Evolutionary conservation across 2,797 vertebrate species (phyloP).

Genomic region (Tamandua tetradactyla): DNA sequence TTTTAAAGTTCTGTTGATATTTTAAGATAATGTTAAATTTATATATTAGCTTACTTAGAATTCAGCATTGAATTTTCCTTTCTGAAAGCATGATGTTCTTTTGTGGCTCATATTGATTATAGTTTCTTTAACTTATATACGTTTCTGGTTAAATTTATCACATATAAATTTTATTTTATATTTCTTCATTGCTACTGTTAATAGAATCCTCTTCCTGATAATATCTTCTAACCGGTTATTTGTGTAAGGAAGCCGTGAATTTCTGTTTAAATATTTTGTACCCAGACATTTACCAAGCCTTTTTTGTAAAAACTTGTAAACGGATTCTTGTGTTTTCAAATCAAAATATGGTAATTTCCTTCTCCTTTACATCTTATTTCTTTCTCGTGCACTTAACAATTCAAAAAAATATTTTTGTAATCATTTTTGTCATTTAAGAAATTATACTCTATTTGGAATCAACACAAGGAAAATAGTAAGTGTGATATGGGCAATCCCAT

Average conservation of each 20-base stretch:
- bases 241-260: not conserved
- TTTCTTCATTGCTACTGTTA: not conserved
- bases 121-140: not conserved
- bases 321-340: not conserved
- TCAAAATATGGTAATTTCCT: not conserved
- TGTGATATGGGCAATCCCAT: not conserved
- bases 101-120: not conserved
- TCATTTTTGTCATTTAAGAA: not conserved
- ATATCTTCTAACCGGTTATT: not conserved
- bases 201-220: not conserved
- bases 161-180: not conserved
- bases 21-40: not conserved
- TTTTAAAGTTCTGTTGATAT: not conserved
- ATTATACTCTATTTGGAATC: not conserved
- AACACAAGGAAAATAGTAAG: not conserved
- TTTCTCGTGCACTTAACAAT: not conserved
- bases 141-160: not conserved
- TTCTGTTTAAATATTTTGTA: not conserved
- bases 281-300: not conserved
- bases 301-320: not conserved
- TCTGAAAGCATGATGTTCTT: not conserved
- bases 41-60: not conserved
- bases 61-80: not conserved
- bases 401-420: not conserved
- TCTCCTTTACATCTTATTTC: not conserved